Base-by-base conservation (phyloP, 2,888 invertebrate genomes). In the Drosophila suboccidentalis region DNA sequence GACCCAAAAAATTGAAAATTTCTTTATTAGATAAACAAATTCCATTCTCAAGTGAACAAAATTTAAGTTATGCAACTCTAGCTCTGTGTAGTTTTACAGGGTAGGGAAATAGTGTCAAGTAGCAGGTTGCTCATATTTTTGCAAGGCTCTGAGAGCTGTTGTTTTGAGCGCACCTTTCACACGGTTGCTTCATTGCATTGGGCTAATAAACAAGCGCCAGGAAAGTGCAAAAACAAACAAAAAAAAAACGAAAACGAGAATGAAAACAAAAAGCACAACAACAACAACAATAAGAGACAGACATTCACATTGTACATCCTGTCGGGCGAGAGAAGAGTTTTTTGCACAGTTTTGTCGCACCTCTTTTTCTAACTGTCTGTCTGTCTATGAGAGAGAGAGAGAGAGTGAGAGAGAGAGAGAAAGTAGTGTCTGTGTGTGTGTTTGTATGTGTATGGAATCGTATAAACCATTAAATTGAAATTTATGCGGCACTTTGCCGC, bases 401-500 rank as follows among this genome's bases (percentile, higher is more conserved):
- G 32, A 2, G 11, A 34, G 32, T 10, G 32, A 2, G 9, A 32
- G 32, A 32, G 32, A 34, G 13, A 36, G 36, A 36, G 36, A 29
- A 34, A 41, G 29, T n/a, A 13, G 8, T 43, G 15, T 46, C 8
- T 58, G 29, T 70, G 22, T 60, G 55, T 43, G 50, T 51, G 38
- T 78, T 47, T 29, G 29, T 55, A 4, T 19, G 57, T 70, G 72
- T 78, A 66, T 66, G 66, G 62, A 60, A 61, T 78, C 57, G 79
- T 80, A 71, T 76, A 69, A 72, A 72, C 82, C 89, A 85, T 85
- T 85, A 85, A 85, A 85, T 85, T 85, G 89, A 85, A 88, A 85
- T 85, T 85, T 85, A 85, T 85, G 84, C 84, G 89, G 84, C 87
- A 85, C 84, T 85, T 85, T 89, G 84, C 84, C 89, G 84, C 84